Evolutionary conservation across 1,140 invertebrate genomes (phyloP).

Genomic region (Mycetomoellerius zeteki): DNA sequence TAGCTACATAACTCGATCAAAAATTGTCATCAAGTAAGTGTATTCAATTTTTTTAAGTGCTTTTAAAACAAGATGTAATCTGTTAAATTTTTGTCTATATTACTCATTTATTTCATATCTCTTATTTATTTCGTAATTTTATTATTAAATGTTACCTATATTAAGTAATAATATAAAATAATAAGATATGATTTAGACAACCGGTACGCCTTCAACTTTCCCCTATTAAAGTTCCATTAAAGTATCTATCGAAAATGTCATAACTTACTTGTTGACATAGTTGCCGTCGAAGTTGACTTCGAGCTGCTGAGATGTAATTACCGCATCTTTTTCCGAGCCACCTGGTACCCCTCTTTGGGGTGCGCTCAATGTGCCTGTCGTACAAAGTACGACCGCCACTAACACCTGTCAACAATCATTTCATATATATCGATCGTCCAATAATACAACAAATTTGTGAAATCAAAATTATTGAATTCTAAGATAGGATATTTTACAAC

Average conservation of each 20-base stretch:
- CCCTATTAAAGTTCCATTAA: too few species aligned
- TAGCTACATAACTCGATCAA: too few species aligned
- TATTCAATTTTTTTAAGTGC: too few species aligned
- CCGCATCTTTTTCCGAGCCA: conserved; percentile 84
- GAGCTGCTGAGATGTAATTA: conserved; percentile 89
- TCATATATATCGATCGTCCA: background rate
- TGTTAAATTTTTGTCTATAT: too few species aligned
- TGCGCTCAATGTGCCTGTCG: conserved; percentile 79
- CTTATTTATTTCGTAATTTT: too few species aligned
- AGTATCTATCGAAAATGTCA: background rate
- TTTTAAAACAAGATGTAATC: too few species aligned
- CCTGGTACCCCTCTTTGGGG: conserved; percentile 81
- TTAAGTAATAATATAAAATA: too few species aligned
- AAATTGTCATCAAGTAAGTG: too few species aligned
- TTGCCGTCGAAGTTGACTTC: conserved; percentile 89
- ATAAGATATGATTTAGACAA: too few species aligned
- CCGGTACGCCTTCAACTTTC: too few species aligned
- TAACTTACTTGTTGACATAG: conserved; percentile 88
- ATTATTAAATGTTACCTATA: too few species aligned
- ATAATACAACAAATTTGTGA: background rate
- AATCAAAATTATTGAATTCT: background rate
- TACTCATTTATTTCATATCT: too few species aligned
- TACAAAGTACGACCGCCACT: conserved; percentile 82
- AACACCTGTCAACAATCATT: conserved; percentile 75
- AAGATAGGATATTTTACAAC: background rate